These are phyloP conservation scores for Odontophorus gujanensis DNA, from an alignment of 2,113 vertebrate genomes.

Conservation along the genomic window DNA sequence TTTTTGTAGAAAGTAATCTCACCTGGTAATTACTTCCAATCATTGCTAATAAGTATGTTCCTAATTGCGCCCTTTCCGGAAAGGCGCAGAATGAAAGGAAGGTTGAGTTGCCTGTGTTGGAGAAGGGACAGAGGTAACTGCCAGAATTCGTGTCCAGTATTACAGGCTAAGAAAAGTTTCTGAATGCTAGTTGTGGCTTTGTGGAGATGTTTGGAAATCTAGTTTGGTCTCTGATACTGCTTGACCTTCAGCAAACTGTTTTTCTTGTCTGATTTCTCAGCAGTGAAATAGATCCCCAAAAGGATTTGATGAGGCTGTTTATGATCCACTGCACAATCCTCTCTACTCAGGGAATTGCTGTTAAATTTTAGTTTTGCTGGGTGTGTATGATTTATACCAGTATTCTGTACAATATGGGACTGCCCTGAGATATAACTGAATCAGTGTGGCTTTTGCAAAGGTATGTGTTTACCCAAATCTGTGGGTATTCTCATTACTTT, in stretches of 20 bases:
- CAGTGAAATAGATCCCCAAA: background rate
- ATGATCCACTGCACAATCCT: background rate
- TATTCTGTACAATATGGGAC: background rate
- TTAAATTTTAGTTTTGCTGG: background rate
- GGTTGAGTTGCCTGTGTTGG: background rate
- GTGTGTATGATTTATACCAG: background rate
- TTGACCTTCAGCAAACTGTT: background rate
- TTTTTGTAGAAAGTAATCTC: background rate
- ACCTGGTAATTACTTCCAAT: conserved; percentile 23
- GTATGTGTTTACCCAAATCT: background rate
- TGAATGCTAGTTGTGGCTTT: background rate
- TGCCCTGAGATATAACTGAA: background rate
- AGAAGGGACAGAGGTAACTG: background rate
- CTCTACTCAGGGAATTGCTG: background rate
- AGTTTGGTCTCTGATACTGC: background rate
- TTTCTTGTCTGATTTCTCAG: background rate
- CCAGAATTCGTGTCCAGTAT: rapidly evolving
- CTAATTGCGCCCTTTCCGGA: background rate
- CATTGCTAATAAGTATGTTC: background rate
- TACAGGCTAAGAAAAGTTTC: background rate
- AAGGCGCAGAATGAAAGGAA: background rate
- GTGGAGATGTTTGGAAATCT: background rate
- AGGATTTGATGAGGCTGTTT: background rate
- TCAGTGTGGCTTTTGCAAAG: background rate
- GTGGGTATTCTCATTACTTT: background rate